phyloP scores from a whole-genome alignment of 2,888 invertebrate genomes.

The Zonitis immaculata region DNA sequence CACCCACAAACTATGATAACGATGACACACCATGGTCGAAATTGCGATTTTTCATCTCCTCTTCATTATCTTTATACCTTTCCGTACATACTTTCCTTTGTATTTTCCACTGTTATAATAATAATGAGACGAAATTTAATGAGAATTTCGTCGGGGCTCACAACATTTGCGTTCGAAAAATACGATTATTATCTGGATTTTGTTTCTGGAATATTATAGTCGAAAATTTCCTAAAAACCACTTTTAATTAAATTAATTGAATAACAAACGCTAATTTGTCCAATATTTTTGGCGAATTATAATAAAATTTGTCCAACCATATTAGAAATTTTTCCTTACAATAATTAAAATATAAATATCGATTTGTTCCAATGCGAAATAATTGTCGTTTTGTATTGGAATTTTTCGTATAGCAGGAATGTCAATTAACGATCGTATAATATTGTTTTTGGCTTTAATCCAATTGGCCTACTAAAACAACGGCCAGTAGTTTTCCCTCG shows the following conservation, averaged over 20 bases:
- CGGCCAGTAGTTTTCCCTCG: neutral
- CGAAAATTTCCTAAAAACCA: neutral
- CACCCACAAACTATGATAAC: no score
- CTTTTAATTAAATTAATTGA: neutral
- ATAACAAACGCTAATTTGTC: neutral
- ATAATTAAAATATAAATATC: no score
- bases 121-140: neutral
- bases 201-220: no score
- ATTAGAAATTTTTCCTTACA: no score
- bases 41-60: neutral
- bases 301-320: no score
- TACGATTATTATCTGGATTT: neutral
- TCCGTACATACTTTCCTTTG: neutral
- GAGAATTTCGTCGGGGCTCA: neutral
- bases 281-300: neutral
- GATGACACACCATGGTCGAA: neutral
- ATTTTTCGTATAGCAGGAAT: constrained; percentile 12
- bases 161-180: neutral
- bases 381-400: neutral
- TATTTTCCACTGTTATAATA: no score
- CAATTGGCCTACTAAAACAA: constrained; percentile 11
- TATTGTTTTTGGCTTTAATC: constrained; percentile 16
- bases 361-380: no score
- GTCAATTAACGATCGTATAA: constrained; percentile 14
- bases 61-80: neutral